Conservation (phyloP, 1,140 invertebrate genomes). For the Lycorma delicatula region DNA sequence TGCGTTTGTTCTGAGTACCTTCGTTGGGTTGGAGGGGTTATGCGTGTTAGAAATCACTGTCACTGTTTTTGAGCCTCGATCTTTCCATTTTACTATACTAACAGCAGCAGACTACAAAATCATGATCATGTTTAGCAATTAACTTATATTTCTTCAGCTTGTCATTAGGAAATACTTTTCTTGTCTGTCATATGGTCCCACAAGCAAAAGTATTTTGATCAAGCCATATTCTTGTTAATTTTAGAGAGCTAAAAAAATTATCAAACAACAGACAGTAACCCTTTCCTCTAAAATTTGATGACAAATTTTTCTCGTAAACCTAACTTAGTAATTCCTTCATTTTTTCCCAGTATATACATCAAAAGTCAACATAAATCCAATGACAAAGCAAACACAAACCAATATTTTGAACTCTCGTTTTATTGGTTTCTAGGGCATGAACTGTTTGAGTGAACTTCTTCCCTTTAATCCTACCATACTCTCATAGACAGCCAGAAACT, state of each 20-base stretch:
- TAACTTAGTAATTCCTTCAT: conserved; percentile 1
- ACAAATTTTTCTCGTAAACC: too few species aligned
- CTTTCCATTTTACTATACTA: conserved; percentile 19
- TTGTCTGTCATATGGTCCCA: conserved; percentile 20
- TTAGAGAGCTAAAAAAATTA: conserved; percentile 15
- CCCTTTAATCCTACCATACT: conserved; percentile 30
- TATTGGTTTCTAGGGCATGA: conserved; percentile 32
- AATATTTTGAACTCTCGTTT: conserved; percentile 36
- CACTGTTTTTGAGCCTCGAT: conserved; percentile 17
- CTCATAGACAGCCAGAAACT: conserved; percentile 20
- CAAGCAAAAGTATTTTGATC: conserved; percentile 22
- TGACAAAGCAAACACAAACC: conserved; percentile 26
- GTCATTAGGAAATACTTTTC: conserved; percentile 13
- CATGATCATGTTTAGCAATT: not conserved
- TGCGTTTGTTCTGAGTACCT: conserved; percentile 6
- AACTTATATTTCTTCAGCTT: too few species aligned
- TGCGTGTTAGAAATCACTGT: too few species aligned
- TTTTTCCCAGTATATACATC: conserved; percentile 30
- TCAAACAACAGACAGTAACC: conserved; percentile 23
- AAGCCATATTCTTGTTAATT: conserved; percentile 20
- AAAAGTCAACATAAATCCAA: conserved; percentile 27
- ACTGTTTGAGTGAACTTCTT: conserved; percentile 30
- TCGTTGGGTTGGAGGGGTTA: conserved; percentile 8
- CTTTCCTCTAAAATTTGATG: conserved; percentile 12
- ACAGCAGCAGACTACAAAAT: conserved; percentile 6